A percentile compares a stretch with the other conserved stretches of the same genome.
These are phyloP conservation scores for Drosophila neocordata DNA, from an alignment of 1,140 invertebrate species.

Conservation along the genomic window DNA sequence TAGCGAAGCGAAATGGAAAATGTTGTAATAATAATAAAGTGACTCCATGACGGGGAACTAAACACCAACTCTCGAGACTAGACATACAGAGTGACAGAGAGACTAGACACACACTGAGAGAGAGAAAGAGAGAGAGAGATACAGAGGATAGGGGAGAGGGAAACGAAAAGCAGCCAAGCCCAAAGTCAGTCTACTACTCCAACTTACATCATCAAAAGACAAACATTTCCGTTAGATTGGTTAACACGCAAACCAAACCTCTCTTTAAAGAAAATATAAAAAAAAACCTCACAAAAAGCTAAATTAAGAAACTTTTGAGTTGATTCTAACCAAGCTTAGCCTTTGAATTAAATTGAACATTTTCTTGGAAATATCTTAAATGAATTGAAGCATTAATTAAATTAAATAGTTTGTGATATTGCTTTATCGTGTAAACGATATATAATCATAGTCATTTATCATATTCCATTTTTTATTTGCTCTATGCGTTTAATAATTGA, in stretches of 20 bases:
- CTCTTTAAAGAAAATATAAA: neutral
- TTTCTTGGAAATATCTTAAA: slow-evolving; percentile 7
- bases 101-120: slow-evolving; percentile 19
- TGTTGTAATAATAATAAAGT: slow-evolving; percentile 80
- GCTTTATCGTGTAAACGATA: no score
- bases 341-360: slow-evolving; percentile 10
- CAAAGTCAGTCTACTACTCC: slow-evolving; percentile 13
- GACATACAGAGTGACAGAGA: slow-evolving; percentile 15
- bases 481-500: slow-evolving; percentile 33
- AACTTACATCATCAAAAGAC: slow-evolving; percentile 35
- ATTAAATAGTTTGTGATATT: no score
- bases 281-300: slow-evolving; percentile 32
- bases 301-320: slow-evolving; percentile 30
- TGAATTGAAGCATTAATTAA: neutral
- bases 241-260: slow-evolving; percentile 42
- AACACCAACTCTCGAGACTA: slow-evolving; percentile 23
- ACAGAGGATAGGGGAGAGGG: slow-evolving; percentile 1
- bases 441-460: neutral
- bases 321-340: slow-evolving; percentile 3
- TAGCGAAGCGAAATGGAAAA: slow-evolving; percentile 74
- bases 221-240: slow-evolving; percentile 56
- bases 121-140: slow-evolving; percentile 10
- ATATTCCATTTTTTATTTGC: neutral
- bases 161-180: slow-evolving; percentile 4
- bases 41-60: slow-evolving; percentile 47